Conservation (phyloP, 2,113 vertebrate species). For the Ascaphus truei region DNA sequence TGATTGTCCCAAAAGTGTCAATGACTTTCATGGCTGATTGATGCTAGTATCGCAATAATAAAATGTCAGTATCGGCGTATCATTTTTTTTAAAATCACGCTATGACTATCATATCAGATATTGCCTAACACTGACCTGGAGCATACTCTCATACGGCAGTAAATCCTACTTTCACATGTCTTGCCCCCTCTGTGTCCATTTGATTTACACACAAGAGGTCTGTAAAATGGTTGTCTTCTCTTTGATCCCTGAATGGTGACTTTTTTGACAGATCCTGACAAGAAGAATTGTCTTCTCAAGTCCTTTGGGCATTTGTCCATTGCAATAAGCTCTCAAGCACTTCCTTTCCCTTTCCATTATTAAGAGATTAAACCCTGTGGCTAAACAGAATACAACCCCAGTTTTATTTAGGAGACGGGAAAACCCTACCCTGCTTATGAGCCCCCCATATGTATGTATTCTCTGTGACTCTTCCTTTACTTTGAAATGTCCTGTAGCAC, state of each 20-base stretch:
- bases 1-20: no score
- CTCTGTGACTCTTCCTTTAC: no score
- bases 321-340: background rate
- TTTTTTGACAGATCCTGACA: background rate
- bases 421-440: no score
- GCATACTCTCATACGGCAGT: background rate
- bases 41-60: no score
- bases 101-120: no score
- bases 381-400: background rate
- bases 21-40: no score
- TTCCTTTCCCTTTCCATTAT: background rate
- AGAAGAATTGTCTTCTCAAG: background rate
- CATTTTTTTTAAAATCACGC: no score
- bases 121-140: no score
- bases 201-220: slow-evolving; percentile 15
- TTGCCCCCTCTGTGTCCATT: background rate
- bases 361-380: background rate
- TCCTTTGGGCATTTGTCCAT: slow-evolving; percentile 2
- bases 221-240: background rate
- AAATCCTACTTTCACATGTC: background rate
- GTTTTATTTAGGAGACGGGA: no score
- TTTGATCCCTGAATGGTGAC: slow-evolving; percentile 23
- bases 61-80: no score
- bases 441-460: no score
- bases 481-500: no score